Evolutionary conservation across 2,113 vertebrate genomes (phyloP), one percentile per base, ranked within the genome.

Genomic region (Gymnocephalus cernua): DNA sequence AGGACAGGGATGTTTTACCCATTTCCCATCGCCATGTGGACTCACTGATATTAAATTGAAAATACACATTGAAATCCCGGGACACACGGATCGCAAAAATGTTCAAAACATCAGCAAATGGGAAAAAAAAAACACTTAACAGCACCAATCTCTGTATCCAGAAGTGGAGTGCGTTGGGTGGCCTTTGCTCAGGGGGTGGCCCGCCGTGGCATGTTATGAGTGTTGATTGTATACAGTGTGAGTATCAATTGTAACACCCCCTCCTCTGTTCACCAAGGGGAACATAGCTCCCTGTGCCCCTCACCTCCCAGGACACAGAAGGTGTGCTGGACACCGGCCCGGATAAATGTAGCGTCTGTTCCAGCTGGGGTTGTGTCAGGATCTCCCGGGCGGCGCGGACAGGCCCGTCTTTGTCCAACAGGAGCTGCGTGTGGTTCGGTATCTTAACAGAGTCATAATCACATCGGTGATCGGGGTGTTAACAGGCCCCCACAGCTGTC

Each of bases 401-500:
- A 94, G 83, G 83, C 86, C 76, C 4, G 54, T 85, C 90, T 93
- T 94, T 94, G 93, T 94, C 86, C 82, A 74, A 71, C 64, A 16
- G 86, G 74, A 82, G 74, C 91, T 88, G 93, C 75, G 87, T 91
- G 92, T 93, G 91, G 88, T 84, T 92, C 71, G 10, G 86, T 92
- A 92, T 93, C 93, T 93, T 91, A 91, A 91, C 84, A 94, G 91
- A 92, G 90, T 91, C 83, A 76, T 93, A 91, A 94, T 93, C 89
- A 88, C 90, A 84, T 87, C 9, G 71, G 68, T 66, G 63, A 87
- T 90, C 67, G 23, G 79, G 80, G 88, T 86, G 87, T 92, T 86
- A 92, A 93, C 89, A 88, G 84, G 78, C 86, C 88, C 82, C 74
- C 79, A 19, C 90, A 91, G 93, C 93, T 93, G 93, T 93, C 84